Base-by-base conservation (phyloP, 1,140 invertebrate genomes). In the Lordiphosa stackelbergi region DNA sequence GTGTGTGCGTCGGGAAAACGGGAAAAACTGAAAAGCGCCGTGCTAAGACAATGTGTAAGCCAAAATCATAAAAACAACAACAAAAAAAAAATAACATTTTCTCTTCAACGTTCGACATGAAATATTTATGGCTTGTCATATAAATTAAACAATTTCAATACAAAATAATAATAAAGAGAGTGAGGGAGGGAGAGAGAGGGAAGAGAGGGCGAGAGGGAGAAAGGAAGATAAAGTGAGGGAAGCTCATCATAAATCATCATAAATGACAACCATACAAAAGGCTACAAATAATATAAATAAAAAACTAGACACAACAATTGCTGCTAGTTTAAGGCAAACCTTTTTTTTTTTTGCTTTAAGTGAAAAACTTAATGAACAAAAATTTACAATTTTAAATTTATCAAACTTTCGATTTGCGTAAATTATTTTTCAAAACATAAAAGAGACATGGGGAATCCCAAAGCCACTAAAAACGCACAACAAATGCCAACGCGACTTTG, bases 91-190 rank as follows among this genome's bases (percentile, higher is more conserved):
- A 28, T 28, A 5, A 28, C 24, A 28, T 6, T 28, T 28, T 28
- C 6, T 7, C 6, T 7, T 6, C 24, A 28, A 28, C 24, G 24
- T 28, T 28, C 24, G 24, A 28, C 24, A 28, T 5, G 34, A 4
- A 3, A 36, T 52, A 78, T 79, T 78, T 78, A 69, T 79, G 28
- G 61, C 70, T 79, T 73, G 69, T 79, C 73, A 79, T 66, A 79
- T 79, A 79, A 79, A 79, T 79, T 73, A 77, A 78, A 64, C 64
- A 77, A 61, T 55, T 65, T 61, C 46, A 65, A 69, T 69, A 58
- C n/a, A 66, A 52, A 43, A 13, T 8, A 45, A 28, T 8, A 28
- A 4, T 7, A 31, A 45, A 5, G 35, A 3, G 13, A 19, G 19
- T 19, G 19, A 19, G 31, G 9, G 6, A 43, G 24, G 5, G 24